Percentiles rank a stretch among this genome's conserved stretches.
These are phyloP conservation scores for Protonibea diacanthus DNA, from an alignment of 2,797 vertebrate species.

Conservation along the genomic window DNA sequence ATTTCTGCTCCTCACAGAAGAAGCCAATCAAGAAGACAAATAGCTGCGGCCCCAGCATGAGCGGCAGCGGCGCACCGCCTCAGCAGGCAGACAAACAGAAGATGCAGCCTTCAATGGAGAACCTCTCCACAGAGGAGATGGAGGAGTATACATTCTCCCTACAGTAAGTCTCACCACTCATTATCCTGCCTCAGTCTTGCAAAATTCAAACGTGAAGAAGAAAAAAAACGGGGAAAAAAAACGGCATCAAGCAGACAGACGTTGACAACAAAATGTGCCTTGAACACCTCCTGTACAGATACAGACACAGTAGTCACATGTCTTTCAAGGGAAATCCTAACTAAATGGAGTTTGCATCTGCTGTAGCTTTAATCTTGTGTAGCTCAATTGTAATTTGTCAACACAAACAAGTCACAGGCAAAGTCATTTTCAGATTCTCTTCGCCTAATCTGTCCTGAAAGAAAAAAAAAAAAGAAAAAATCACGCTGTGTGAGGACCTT, in stretches of 20 bases:
- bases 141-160: slow-evolving; percentile 86
- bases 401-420: slow-evolving; percentile 19
- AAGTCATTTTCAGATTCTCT: background rate
- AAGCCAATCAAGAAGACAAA: slow-evolving; percentile 86
- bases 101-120: slow-evolving; percentile 67
- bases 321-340: slow-evolving; percentile 27
- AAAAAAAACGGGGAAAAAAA: slow-evolving; percentile 5
- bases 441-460: background rate
- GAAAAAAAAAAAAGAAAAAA: background rate
- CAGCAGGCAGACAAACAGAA: slow-evolving; percentile 77
- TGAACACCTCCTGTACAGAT: slow-evolving; percentile 47
- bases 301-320: slow-evolving; percentile 33
- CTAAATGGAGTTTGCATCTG: slow-evolving; percentile 15
- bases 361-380: background rate
- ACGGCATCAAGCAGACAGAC: slow-evolving; percentile 52
- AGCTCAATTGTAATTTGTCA: slow-evolving; percentile 18
- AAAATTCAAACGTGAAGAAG: slow-evolving; percentile 32
- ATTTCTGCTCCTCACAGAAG: slow-evolving; percentile 84
- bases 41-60: slow-evolving; percentile 78
- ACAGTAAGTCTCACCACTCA: slow-evolving; percentile 82
- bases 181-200: slow-evolving; percentile 59
- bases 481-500: slow-evolving; percentile 10
- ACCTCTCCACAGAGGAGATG: slow-evolving; percentile 81
- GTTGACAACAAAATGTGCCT: slow-evolving; percentile 46
- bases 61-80: slow-evolving; percentile 72